Base-by-base conservation (phyloP, 2,888 invertebrate genomes). In the Strigamia crassipes region DNA sequence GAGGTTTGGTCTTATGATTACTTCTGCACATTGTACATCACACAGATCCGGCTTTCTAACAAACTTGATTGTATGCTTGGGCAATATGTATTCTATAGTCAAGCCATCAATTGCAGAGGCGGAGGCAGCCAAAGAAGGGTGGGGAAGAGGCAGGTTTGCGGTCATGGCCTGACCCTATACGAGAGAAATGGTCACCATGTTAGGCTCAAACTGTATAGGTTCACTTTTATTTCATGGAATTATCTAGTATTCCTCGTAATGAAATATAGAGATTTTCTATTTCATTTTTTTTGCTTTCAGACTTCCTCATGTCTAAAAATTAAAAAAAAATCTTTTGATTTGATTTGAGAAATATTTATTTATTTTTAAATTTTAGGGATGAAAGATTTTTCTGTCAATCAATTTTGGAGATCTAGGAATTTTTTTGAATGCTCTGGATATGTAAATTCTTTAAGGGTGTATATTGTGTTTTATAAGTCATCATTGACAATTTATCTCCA, bases 121-220 rank as follows among this genome's bases (percentile, higher is more conserved):
- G 51, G 51, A 51, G 51, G 51, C 6, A 51, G 13, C n/a, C 13
- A 51, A n/a, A 51, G n/a, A 1, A 5, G 34, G 51, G 51, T 15
- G 51, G 13, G 51, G 51, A 51, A 51, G 51, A 51, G n/a, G 51
- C 51, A 51, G n/a, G 2, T 51, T 13, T 15, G 51, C 51, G 51
- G 51, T 51, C 51, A 51, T n/a, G 51, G 51, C 51, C 51, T 51
- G 51, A 51, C 51, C 51, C 51, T n/a, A 51, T 6, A n/a, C n/a
- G 51, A 51, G 51, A 51, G 51, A 51, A 51, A 51, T 51, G 51
- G 51, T 51, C 51, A 51, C 51, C 34, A 34, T 51, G 51, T 51
- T 51, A 51, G 51, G 51, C 51, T n/a, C 51, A 51, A 51, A 51
- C n/a, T 51, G n/a, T 51, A 51, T 51, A 51, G 51, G 51, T n/a